These are phyloP conservation scores for Gymnoscelis rufifasciata DNA, from an alignment of 2,888 invertebrate species.

Conservation along the genomic window DNA sequence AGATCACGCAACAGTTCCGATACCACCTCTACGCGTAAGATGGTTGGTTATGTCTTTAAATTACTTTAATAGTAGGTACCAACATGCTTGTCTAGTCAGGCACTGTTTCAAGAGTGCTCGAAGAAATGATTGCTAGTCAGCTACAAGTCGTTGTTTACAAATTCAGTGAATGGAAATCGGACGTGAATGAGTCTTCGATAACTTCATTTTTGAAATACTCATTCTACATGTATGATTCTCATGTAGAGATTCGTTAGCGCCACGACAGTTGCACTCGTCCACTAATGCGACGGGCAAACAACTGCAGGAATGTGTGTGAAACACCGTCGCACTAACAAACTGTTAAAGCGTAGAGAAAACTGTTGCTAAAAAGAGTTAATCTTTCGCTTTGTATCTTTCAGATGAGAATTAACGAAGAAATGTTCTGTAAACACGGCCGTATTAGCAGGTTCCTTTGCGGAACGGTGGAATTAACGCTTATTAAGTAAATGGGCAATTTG, in stretches of 20 bases:
- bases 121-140: constrained; percentile 48
- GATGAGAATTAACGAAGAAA: constrained; percentile 66
- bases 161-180: constrained; percentile 33
- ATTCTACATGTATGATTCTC: constrained; percentile 19
- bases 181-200: constrained; percentile 26
- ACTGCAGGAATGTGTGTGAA: constrained; percentile 60
- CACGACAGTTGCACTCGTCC: constrained; percentile 58
- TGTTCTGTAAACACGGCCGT: constrained; percentile 51
- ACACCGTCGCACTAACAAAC: constrained; percentile 47
- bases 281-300: constrained; percentile 62
- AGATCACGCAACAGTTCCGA: constrained; percentile 22
- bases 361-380: constrained; percentile 48
- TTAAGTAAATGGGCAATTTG: constrained; percentile 35
- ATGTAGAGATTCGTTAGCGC: constrained; percentile 27
- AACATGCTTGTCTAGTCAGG: constrained; percentile 43
- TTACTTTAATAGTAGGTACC: constrained; percentile 67
- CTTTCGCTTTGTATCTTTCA: constrained; percentile 71
- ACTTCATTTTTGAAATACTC: constrained; percentile 16
- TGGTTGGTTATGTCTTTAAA: constrained; percentile 67
- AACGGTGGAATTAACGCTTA: constrained; percentile 45
- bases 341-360: constrained; percentile 62
- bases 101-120: constrained; percentile 48
- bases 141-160: constrained; percentile 48
- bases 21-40: constrained; percentile 51
- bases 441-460: constrained; percentile 51